Base-by-base conservation (phyloP, 2,113 vertebrate species). In the Rhinichthys klamathensis region DNA sequence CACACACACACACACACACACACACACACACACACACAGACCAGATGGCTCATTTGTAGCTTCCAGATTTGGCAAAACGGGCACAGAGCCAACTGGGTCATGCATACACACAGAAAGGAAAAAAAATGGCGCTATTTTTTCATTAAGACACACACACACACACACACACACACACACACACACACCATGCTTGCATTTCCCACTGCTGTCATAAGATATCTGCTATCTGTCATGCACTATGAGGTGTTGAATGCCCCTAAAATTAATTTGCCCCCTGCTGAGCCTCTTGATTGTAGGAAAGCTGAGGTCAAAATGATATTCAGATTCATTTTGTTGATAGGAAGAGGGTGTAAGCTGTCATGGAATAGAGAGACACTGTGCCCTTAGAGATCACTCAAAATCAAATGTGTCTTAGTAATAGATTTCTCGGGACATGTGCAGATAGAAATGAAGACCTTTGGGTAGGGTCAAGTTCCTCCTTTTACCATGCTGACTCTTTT, bases 81-180 rank as follows among this genome's bases (percentile, higher is more conserved):
- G 94, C 91, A 92, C 88, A 91, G 89, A 76, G 92, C 93, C 94
- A 94, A 94, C 91, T 95, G 93, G 94, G 94, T 93, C 93, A 94
- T 91, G 11, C 54, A 84, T 56, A 84, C 80, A 69, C 72, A 76
- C 16, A 11, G 18, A 73, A 3, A 75, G 9, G 44, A 13, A 46
- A 25, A 13, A 75, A 76, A 41, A 72, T 2, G 2, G 6, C 10
- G 15, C 16, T n/a, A 30, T 30, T 75, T 32, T 56, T 75, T 21
- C 13, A 76, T 76, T 63, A 49, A 84, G 27, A 83, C 30, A 32
- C 80, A 82, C n/a, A 11, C 49, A 44, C 32, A 41, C 69, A 46
- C 35, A 35, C 35, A 35, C 35, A 35, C 35, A 46, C 38, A 82
- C 21, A 32, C 80, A 82, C n/a, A 11, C 49, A 46, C 35, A 44